These are phyloP conservation scores for Trogon surrucura DNA, from an alignment of 2,113 vertebrate genomes.

Conservation along the genomic window DNA sequence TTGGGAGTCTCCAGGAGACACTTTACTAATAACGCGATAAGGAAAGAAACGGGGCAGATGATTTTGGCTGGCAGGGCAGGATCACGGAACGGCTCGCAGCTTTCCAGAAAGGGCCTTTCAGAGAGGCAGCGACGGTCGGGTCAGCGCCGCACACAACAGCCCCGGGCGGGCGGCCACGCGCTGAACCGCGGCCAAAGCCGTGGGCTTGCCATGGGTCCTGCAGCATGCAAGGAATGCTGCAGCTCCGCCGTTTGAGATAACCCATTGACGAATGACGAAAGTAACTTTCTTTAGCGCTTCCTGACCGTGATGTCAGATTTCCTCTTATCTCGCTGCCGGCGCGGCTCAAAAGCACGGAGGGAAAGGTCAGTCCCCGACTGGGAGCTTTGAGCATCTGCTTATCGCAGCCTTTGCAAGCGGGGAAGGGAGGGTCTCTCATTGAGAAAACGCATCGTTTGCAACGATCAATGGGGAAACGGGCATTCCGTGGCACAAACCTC, in stretches of 20 bases:
- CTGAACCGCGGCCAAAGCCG: background rate
- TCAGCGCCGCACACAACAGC: background rate
- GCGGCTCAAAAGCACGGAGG: background rate
- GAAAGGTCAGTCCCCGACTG: background rate
- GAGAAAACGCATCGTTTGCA: background rate
- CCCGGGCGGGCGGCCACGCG: fast-evolving
- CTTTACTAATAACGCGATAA: fast-evolving
- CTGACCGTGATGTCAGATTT: conserved; percentile 23
- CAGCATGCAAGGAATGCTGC: background rate
- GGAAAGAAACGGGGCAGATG: fast-evolving
- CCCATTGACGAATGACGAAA: background rate
- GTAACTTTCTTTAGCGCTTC: background rate
- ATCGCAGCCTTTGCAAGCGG: background rate
- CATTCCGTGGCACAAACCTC: fast-evolving
- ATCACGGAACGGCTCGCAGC: background rate
- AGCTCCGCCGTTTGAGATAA: background rate
- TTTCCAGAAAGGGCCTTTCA: background rate
- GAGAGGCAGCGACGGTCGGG: background rate
- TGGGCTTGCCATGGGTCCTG: background rate
- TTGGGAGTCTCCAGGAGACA: background rate
- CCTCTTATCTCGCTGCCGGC: background rate
- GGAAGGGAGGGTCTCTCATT: background rate
- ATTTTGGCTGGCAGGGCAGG: background rate
- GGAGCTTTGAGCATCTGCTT: background rate
- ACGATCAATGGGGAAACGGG: fast-evolving